Percentiles rank a stretch among this genome's conserved stretches.
phyloP scores from a whole-genome alignment of 1,140 invertebrate genomes.

The Aleiodes sp. region DNA sequence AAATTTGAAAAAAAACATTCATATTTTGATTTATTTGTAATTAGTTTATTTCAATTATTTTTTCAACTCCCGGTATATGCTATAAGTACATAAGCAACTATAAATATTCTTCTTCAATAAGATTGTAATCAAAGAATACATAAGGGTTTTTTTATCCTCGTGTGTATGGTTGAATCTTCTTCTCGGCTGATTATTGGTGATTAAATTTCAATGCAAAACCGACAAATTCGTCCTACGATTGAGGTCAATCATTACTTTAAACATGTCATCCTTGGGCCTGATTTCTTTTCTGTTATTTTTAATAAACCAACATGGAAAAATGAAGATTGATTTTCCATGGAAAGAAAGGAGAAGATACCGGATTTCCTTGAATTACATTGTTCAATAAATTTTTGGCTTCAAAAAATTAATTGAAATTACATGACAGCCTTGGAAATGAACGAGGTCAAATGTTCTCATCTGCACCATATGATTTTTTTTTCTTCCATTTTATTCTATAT shows the following conservation, averaged over 20 bases:
- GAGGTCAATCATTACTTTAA: conserved; percentile 11
- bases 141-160: neutral
- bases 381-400: neutral
- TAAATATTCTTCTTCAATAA: conserved; percentile 33
- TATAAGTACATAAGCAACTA: conserved; percentile 15
- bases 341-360: neutral
- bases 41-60: too few species aligned
- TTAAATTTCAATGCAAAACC: conserved; percentile 17
- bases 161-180: conserved; percentile 20
- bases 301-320: neutral
- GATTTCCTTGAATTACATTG: neutral
- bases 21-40: too few species aligned
- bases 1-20: too few species aligned
- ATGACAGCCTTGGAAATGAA: neutral
- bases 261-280: conserved; percentile 3
- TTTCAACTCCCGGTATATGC: too few species aligned
- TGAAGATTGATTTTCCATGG: neutral
- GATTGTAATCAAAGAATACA: conserved; percentile 33
- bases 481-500: neutral
- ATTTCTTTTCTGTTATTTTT: neutral
- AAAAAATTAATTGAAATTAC: neutral
- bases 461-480: neutral
- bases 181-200: conserved; percentile 29
- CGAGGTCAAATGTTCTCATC: neutral
- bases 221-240: neutral